phyloP scores from a whole-genome alignment of 1,140 invertebrate species.

The Lasaia peninsularis region DNA sequence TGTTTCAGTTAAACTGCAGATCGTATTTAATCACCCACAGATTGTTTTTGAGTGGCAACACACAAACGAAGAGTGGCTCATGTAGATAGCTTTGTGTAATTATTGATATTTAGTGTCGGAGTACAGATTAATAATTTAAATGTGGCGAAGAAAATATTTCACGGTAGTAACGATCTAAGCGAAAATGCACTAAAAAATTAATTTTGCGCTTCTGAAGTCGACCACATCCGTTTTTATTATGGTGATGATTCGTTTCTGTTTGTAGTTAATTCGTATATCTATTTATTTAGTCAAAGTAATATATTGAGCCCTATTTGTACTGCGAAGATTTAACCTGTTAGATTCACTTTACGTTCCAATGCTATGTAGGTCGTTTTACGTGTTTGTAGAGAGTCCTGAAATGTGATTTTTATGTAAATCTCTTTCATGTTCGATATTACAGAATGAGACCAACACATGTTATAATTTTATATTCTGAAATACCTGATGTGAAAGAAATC shows the following conservation, averaged over 20 bases:
- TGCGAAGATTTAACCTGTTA: background rate
- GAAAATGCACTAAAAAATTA: slow-evolving; percentile 19
- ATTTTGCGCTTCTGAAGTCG: slow-evolving; percentile 7
- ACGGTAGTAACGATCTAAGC: slow-evolving; percentile 36
- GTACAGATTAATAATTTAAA: slow-evolving; percentile 46
- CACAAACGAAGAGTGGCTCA: slow-evolving; percentile 57
- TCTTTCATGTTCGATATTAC: no score
- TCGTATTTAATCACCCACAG: background rate
- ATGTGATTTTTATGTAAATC: no score
- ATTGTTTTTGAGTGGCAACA: slow-evolving; percentile 38
- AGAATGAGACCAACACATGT: no score
- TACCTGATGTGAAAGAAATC: no score
- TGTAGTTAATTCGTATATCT: slow-evolving; percentile 61
- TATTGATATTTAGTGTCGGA: slow-evolving; percentile 70
- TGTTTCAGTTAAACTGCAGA: background rate
- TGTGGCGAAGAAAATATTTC: slow-evolving; percentile 28
- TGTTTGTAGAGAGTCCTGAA: background rate
- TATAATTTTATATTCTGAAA: no score
- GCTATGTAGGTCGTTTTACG: no score
- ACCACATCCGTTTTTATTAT: background rate
- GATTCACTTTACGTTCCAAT: background rate
- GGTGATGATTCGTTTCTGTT: slow-evolving; percentile 12
- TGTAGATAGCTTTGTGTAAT: slow-evolving; percentile 76
- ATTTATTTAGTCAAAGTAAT: slow-evolving; percentile 48
- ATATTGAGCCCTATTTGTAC: background rate